Conservation (phyloP, 2,888 invertebrate species). For the Drosophila nr. perissopoda region DNA sequence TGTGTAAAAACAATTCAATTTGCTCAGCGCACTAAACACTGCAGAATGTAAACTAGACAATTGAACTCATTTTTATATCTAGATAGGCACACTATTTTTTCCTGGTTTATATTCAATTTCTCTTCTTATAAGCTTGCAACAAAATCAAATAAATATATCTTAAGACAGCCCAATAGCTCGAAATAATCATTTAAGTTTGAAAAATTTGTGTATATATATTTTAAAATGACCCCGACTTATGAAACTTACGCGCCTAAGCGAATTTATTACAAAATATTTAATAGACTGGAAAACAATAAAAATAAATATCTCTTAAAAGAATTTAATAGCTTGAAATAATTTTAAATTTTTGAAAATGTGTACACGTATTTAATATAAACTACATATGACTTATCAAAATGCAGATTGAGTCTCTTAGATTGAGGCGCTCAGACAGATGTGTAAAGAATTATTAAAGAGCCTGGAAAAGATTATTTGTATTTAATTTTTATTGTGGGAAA, state of each 20-base stretch:
- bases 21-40: neutral
- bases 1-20: neutral
- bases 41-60: neutral
- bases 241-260: too few species aligned
- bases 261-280: neutral
- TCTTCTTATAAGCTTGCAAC: neutral
- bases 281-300: neutral
- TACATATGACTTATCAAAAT: neutral
- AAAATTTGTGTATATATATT: neutral
- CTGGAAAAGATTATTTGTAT: neutral
- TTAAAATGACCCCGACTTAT: neutral
- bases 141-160: neutral
- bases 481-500: neutral
- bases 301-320: neutral
- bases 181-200: neutral
- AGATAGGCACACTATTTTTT: neutral
- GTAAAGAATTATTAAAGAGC: neutral
- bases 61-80: neutral
- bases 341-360: neutral
- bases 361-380: neutral
- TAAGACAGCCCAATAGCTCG: fast-evolving
- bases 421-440: neutral
- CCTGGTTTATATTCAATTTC: neutral
- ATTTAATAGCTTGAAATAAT: neutral
- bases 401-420: neutral